phyloP scores from a whole-genome alignment of 2,888 invertebrate genomes.

The Xylophagus ater region DNA sequence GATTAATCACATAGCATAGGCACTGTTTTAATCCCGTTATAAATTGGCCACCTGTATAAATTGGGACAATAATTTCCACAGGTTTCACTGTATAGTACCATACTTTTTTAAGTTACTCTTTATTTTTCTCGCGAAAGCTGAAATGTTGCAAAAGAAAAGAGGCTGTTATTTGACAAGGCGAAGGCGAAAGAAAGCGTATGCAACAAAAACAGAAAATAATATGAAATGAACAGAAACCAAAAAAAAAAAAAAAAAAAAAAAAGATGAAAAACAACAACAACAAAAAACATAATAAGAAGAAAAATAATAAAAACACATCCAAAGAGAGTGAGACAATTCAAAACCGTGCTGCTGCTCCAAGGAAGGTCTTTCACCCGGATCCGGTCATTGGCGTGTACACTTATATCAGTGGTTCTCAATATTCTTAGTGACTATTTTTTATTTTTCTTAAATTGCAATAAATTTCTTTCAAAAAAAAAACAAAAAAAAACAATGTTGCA shows the following conservation, averaged over 20 bases:
- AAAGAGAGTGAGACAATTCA: constrained; percentile 5
- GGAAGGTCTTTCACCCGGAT: constrained; percentile 42
- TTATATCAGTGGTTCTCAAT: constrained; percentile 12
- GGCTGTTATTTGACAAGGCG: neutral
- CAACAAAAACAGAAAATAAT: neutral
- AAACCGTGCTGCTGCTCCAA: constrained; percentile 15
- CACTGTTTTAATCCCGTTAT: too few relatives aligned
- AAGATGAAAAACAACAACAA: constrained; percentile 4
- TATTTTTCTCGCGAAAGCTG: neutral
- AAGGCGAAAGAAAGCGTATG: neutral
- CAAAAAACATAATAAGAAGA: constrained; percentile 3
- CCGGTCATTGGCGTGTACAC: constrained; percentile 41
- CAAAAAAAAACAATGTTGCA: too few relatives aligned
- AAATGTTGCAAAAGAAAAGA: neutral
- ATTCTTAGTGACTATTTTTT: too few relatives aligned
- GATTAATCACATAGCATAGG: too few relatives aligned
- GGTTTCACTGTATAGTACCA: too few relatives aligned
- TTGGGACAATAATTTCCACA: too few relatives aligned
- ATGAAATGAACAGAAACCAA: neutral
- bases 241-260: neutral
- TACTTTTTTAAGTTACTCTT: too few relatives aligned
- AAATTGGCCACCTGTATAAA: too few relatives aligned
- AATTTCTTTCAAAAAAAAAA: too few relatives aligned
- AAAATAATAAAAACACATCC: neutral
- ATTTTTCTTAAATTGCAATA: too few relatives aligned